phyloP scores from a whole-genome alignment of 2,888 invertebrate genomes.

The Amphipoea oculea region DNA sequence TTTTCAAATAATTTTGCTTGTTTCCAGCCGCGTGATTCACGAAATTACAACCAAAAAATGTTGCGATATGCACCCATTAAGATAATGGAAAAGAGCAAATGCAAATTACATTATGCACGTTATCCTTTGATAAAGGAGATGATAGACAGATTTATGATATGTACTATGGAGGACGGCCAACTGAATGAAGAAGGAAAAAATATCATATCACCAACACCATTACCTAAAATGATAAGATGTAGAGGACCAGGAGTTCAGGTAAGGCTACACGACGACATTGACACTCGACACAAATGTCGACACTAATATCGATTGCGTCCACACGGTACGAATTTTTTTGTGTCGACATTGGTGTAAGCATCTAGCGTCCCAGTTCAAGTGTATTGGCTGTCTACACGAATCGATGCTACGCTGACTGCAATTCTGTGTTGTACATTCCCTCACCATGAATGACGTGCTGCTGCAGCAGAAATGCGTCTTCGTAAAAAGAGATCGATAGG shows the following conservation, averaged over 20 bases:
- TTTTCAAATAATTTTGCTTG: neutral
- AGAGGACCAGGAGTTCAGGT: neutral
- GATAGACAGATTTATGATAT: conserved; percentile 75
- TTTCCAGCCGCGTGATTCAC: conserved; percentile 62
- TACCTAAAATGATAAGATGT: conserved; percentile 23
- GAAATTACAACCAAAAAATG: conserved; percentile 63
- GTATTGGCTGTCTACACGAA: no score
- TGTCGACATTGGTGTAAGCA: no score
- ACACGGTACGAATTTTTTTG: no score
- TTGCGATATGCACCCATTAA: conserved; percentile 64
- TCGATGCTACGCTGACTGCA: no score
- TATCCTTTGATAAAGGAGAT: conserved; percentile 50
- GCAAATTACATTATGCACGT: conserved; percentile 62
- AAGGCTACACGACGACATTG: no score
- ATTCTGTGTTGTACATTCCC: no score
- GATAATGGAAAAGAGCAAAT: conserved; percentile 63
- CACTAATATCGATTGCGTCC: no score
- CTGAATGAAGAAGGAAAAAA: conserved; percentile 55
- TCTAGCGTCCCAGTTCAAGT: no score
- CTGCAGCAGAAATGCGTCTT: no score
- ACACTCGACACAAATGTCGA: no score
- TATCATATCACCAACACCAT: neutral
- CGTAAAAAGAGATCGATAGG: no score
- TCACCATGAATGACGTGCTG: no score
- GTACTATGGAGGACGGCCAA: conserved; percentile 64